Percentiles rank a stretch among this genome's conserved stretches.
Evolutionary conservation across 2,113 vertebrate genomes (phyloP).

Genomic region (Pelecanus crispus): DNA sequence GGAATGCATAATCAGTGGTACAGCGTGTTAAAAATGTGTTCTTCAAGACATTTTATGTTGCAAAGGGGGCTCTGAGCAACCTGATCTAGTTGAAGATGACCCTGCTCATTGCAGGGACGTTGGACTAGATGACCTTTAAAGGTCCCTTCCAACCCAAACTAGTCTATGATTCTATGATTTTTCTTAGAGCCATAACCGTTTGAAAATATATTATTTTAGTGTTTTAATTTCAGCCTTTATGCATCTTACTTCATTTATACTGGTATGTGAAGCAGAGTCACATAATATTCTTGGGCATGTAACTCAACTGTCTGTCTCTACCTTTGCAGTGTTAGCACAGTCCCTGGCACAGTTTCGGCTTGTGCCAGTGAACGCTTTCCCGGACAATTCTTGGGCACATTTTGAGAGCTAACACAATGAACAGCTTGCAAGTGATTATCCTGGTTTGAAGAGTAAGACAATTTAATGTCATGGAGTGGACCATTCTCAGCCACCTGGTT

Average conservation of each 20-base stretch:
- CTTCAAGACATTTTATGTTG: not conserved
- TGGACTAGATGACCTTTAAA: not conserved
- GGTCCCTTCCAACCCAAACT: not conserved
- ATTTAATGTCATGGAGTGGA: not conserved
- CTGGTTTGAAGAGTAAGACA: not conserved
- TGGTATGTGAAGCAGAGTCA: not conserved
- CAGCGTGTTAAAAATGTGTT: not conserved
- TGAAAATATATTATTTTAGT: not conserved
- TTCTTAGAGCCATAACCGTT: not conserved
- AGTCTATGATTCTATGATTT: not conserved
- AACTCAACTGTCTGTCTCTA: not conserved
- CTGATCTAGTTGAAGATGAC: not conserved
- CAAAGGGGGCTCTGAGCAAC: not conserved
- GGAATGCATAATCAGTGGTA: not conserved
- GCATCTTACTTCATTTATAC: not conserved
- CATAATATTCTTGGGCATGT: not conserved
- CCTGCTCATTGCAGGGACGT: not conserved
- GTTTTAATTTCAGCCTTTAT: not conserved
- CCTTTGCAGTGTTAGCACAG: not conserved
- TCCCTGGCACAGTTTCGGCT: not conserved
- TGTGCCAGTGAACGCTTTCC: not conserved
- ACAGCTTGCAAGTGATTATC: not conserved
- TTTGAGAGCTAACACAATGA: not conserved
- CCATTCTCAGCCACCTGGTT: not conserved
- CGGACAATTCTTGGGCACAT: not conserved